Evolutionary conservation across 2,888 invertebrate genomes (phyloP), one percentile per base, ranked within the genome.

Genomic region (Ophioninae sp.): DNA sequence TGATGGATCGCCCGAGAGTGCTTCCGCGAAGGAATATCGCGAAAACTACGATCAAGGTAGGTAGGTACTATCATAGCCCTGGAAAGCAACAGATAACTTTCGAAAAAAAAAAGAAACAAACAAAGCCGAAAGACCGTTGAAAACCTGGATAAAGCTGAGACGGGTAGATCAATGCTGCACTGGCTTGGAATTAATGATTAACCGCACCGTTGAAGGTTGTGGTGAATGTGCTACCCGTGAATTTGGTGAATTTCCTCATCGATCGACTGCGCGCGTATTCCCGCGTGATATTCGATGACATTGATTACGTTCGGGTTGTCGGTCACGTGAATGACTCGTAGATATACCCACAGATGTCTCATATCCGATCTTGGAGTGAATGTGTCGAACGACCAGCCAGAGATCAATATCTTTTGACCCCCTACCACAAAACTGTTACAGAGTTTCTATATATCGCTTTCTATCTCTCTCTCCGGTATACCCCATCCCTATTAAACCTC

Each of bases 351-450:
- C 57, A 75, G 83, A 68, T 84, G 77, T 79, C 79, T 82, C 81
- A 77, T 82, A 79, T 84, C 81, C 73, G 84, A 84, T 79, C 81
- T 84, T 77, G 64, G 73, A 79, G 76, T 20, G 74, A 84, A 84
- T 84, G 84, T 82, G 84, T 86, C 86, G 84, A 86, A 85, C 84
- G 82, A 84, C 79, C 50, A 80, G 85, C 73, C 85, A 82, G 82
- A 87, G 87, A 86, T 87, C 87, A 87, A 87, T 87, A 87, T 86
- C 87, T 84, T 79, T 84, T 85, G 83, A 86, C 85, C 85, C 81
- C 79, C 81, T 79, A 82, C 84, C 81, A 79, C 79, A 73, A 82
- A 84, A 84, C 73, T 73, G 74, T 84, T 77, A 74, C 79, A 68
- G 74, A 62, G 79, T 50, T 79, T 74, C 41, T 65, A 78, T 81